A percentile compares a stretch with the other conserved stretches of the same genome.
Conservation (phyloP, 2,113 vertebrate species). For the Holacanthus passer region DNA sequence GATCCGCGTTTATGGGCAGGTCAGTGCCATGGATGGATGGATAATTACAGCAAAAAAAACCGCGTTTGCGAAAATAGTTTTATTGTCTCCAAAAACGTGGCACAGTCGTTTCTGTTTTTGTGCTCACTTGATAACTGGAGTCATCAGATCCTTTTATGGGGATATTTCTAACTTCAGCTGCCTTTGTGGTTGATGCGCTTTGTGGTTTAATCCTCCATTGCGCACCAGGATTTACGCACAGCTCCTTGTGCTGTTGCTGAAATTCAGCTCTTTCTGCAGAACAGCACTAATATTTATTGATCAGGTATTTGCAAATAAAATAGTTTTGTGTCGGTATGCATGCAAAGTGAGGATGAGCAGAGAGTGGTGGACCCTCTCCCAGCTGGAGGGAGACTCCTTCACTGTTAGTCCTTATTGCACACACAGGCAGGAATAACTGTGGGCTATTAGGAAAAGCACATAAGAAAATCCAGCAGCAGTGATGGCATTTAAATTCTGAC, state of each 20-base stretch:
- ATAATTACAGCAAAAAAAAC: slow-evolving; percentile 48
- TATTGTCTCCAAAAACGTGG: slow-evolving; percentile 45
- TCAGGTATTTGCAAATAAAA: background rate
- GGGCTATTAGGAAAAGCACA: slow-evolving; percentile 22
- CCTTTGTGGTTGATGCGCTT: slow-evolving; percentile 68
- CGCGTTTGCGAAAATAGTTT: slow-evolving; percentile 23
- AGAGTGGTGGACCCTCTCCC: background rate
- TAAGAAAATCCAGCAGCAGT: slow-evolving; percentile 3
- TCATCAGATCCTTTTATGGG: slow-evolving; percentile 40
- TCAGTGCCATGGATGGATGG: slow-evolving; percentile 58
- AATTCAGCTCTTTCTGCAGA: background rate
- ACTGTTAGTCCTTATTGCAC: slow-evolving; percentile 4
- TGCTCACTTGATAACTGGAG: slow-evolving; percentile 26
- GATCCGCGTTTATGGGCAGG: slow-evolving; percentile 73
- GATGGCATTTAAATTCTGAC: background rate
- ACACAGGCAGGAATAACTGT: slow-evolving; percentile 23
- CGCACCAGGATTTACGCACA: slow-evolving; percentile 15
- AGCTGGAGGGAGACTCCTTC: slow-evolving; percentile 41
- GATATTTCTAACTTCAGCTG: slow-evolving; percentile 54
- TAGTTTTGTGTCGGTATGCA: slow-evolving; percentile 1
- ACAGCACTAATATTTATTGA: background rate
- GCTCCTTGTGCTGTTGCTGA: background rate
- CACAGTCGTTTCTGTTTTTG: background rate
- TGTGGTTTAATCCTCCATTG: slow-evolving; percentile 54
- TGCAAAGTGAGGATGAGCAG: slow-evolving; percentile 4